A percentile compares a stretch with the other conserved stretches of the same genome.
phyloP scores from a whole-genome alignment of 2,797 vertebrate genomes.

The Liasis olivaceus region DNA sequence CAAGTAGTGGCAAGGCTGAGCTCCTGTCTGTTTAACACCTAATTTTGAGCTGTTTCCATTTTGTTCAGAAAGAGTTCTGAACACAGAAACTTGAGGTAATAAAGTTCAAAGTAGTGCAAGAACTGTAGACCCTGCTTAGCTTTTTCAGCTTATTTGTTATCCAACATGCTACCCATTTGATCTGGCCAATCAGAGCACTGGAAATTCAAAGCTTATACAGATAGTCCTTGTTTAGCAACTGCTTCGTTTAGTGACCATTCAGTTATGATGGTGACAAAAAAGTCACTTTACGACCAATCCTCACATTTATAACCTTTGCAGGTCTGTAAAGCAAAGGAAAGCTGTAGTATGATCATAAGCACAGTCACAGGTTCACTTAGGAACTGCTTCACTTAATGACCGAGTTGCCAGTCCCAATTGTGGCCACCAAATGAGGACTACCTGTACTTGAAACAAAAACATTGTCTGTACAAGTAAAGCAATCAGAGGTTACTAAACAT shows the following conservation, averaged over 20 bases:
- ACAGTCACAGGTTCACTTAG: not conserved
- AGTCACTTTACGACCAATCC: not conserved
- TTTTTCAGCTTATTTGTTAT: not conserved
- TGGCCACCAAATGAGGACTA: not conserved
- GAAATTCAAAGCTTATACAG: not conserved
- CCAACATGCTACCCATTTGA: not conserved
- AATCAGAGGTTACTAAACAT: not conserved
- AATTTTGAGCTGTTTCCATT: not conserved
- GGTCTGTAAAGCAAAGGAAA: not conserved
- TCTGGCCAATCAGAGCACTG: not conserved
- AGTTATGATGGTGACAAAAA: not conserved
- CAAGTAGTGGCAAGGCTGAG: not conserved
- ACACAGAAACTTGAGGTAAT: not conserved
- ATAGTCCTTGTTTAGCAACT: not conserved
- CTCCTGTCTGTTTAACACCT: not conserved
- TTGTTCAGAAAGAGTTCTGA: not conserved
- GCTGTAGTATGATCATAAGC: not conserved
- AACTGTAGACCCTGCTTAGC: not conserved
- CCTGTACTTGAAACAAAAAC: not conserved
- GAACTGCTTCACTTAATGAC: not conserved
- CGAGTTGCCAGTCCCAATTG: not conserved
- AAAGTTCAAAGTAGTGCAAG: not conserved
- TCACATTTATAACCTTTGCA: not conserved
- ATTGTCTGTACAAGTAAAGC: not conserved
- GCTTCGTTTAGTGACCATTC: not conserved